Percentiles rank a stretch among this genome's conserved stretches.
Evolutionary conservation across 2,113 vertebrate species (phyloP).

Genomic region (Ophthalmolycus amberensis): DNA sequence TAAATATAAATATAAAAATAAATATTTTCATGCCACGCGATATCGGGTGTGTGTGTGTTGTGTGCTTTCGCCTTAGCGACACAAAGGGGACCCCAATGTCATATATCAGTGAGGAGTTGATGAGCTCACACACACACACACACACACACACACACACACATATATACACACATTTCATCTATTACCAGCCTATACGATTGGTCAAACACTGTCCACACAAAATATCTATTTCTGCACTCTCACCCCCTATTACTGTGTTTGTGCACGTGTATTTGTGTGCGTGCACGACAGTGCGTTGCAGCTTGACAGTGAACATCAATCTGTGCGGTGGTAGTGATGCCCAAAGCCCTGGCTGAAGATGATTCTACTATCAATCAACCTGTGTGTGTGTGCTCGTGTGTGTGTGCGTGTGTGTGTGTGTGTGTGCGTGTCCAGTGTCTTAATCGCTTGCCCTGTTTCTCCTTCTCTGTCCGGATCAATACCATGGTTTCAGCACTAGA

Average conservation of each 20-base stretch:
- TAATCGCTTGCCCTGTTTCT: slow-evolving; percentile 25
- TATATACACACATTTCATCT: not conserved
- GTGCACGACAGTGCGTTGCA: not conserved
- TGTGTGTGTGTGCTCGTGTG: slow-evolving; percentile 3
- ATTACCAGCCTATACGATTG: not conserved
- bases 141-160: too few species aligned
- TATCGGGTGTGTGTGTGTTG: too few species aligned
- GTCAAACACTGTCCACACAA: not conserved
- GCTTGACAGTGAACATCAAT: slow-evolving; percentile 45
- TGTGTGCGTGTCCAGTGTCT: slow-evolving; percentile 26
- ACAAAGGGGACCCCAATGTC: too few species aligned
- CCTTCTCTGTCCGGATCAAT: slow-evolving; percentile 40
- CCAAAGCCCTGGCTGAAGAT: slow-evolving; percentile 19
- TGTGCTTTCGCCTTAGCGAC: too few species aligned
- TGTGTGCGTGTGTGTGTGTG: slow-evolving; percentile 23
- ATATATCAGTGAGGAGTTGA: not conserved
- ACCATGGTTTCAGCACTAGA: slow-evolving; percentile 47
- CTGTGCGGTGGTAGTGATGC: slow-evolving; percentile 17
- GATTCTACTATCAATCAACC: slow-evolving; percentile 47
- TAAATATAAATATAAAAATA: too few species aligned
- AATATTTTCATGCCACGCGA: not conserved
- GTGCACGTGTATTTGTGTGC: not conserved
- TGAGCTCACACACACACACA: not conserved
- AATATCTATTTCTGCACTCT: not conserved
- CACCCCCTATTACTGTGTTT: not conserved